phyloP scores from a whole-genome alignment of 23 tunicate genomes.

The Halocynthia roretzi region DNA sequence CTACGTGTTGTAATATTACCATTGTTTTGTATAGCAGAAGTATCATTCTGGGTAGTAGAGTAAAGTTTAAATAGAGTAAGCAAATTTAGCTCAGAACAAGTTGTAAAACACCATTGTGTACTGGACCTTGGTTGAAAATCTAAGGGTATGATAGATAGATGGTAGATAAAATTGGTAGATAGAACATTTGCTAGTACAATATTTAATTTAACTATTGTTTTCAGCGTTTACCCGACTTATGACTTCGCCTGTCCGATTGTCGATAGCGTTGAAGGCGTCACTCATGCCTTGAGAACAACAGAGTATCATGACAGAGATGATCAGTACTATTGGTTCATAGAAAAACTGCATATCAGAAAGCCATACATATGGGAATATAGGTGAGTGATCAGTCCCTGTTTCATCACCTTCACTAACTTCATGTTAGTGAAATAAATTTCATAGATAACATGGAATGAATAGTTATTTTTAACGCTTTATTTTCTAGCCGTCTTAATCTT shows the following conservation, averaged over 20 bases:
- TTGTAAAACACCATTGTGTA: no score
- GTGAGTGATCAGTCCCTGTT: conserved; percentile 14
- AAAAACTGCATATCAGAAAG: conserved; percentile 65
- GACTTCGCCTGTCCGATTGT: conserved; percentile 99
- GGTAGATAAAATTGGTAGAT: no score
- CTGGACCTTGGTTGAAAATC: no score
- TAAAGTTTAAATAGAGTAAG: no score
- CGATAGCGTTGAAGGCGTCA: conserved; percentile 96
- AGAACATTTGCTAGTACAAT: no score
- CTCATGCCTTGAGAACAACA: conserved; percentile 91
- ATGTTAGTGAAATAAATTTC: no score
- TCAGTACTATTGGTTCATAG: conserved; percentile 97
- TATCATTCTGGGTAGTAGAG: no score
- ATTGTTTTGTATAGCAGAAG: no score
- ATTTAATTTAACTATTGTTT: neutral
- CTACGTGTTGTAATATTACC: no score
- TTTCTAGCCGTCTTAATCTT: conserved; percentile 87
- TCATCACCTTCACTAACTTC: neutral
- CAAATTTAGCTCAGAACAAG: no score
- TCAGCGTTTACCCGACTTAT: conserved; percentile 96
- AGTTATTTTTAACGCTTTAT: neutral
- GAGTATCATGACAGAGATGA: conserved; percentile 96
- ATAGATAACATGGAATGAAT: no score
- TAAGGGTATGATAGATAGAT: no score
- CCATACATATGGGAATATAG: conserved; percentile 97